Conservation (phyloP, 2,113 vertebrate species). For the Eurystomus gularis region DNA sequence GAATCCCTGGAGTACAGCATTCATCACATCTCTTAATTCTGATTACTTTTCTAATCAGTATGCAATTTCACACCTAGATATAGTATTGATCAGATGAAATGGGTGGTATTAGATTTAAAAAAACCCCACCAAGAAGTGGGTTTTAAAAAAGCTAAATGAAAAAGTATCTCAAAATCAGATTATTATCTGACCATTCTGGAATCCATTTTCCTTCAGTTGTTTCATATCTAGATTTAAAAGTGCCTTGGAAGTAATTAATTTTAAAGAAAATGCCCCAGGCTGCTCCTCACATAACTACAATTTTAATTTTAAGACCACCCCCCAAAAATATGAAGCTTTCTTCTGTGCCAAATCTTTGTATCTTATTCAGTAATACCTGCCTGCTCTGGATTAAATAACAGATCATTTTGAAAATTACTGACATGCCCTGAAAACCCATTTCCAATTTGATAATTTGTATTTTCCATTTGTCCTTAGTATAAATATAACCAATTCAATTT, state of each 20-base stretch:
- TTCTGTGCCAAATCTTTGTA: background rate
- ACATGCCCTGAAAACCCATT: background rate
- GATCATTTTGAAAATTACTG: background rate
- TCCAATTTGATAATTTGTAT: background rate
- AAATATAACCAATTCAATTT: background rate
- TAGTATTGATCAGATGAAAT: background rate
- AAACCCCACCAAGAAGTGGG: background rate
- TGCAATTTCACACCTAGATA: background rate
- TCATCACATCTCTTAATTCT: background rate
- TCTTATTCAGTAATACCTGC: background rate
- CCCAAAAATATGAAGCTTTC: background rate
- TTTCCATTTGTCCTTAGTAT: background rate
- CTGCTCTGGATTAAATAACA: background rate
- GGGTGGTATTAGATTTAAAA: background rate
- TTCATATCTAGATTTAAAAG: background rate
- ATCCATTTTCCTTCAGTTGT: background rate
- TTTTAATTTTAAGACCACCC: background rate
- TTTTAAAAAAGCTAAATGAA: background rate
- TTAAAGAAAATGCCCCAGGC: background rate
- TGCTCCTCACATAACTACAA: background rate
- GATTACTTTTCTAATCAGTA: background rate
- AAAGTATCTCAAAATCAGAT: background rate
- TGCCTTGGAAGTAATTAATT: slow-evolving; percentile 12
- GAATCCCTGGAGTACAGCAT: background rate
- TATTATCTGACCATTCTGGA: background rate